phyloP scores from a whole-genome alignment of 1,140 invertebrate species.

The Delia radicum region DNA sequence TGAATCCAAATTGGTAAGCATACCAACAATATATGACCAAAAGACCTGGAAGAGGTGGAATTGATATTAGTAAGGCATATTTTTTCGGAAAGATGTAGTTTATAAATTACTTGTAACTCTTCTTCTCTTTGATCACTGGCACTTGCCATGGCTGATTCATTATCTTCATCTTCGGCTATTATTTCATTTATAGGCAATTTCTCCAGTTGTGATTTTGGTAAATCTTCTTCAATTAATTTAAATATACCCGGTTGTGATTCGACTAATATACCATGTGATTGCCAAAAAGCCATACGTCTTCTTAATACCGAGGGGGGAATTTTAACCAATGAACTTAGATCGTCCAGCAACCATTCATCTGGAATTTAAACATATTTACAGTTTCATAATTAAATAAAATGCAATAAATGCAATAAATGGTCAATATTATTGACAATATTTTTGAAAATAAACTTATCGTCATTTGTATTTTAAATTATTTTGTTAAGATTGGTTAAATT shows the following conservation, averaged over 20 bases:
- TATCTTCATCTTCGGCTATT: conserved; percentile 86
- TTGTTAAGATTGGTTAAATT: too few relatives aligned
- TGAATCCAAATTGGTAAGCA: conserved; percentile 93
- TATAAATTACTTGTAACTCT: conserved; percentile 69
- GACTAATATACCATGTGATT: conserved; percentile 79
- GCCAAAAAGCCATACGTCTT: conserved; percentile 89
- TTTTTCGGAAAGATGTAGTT: background rate
- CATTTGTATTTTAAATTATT: too few relatives aligned
- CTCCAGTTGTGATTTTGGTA: conserved; percentile 57
- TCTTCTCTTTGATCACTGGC: conserved; percentile 90
- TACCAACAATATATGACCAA: conserved; percentile 96
- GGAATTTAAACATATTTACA: background rate
- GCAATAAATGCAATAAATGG: background rate
- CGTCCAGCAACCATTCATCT: conserved; percentile 78
- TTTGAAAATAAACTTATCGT: too few relatives aligned
- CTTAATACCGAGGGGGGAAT: conserved; percentile 79
- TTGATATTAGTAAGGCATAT: background rate
- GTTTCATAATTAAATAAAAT: background rate
- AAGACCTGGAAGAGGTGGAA: conserved; percentile 63
- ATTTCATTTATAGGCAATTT: conserved; percentile 58
- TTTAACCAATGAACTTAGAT: conserved; percentile 80
- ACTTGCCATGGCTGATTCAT: conserved; percentile 90
- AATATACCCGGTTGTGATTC: conserved; percentile 77
- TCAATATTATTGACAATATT: too few relatives aligned
- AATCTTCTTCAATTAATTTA: conserved; percentile 73